These are phyloP conservation scores for Lateolabrax maculatus DNA, from an alignment of 2,797 vertebrate species.

Conservation along the genomic window DNA sequence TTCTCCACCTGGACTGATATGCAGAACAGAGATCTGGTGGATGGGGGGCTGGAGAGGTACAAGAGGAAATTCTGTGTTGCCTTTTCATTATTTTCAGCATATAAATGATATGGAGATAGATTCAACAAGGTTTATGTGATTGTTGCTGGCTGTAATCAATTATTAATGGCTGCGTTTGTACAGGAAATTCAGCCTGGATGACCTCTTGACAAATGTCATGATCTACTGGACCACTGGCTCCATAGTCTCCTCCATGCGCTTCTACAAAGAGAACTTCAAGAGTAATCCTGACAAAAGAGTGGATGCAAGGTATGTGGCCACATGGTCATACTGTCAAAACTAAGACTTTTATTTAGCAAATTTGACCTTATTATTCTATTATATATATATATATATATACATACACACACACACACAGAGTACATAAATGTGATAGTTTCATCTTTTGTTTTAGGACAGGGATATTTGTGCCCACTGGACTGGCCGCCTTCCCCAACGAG, in stretches of 20 bases:
- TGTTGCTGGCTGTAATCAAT: not conserved
- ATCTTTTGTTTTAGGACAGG: slow-evolving; percentile 71
- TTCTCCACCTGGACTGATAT: slow-evolving; percentile 90
- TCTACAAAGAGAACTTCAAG: slow-evolving; percentile 91
- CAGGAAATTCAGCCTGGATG: slow-evolving; percentile 91
- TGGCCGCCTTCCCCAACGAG: slow-evolving; percentile 89
- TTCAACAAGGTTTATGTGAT: not conserved
- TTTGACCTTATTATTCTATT: no score
- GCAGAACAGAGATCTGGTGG: slow-evolving; percentile 81
- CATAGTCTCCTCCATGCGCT: slow-evolving; percentile 92
- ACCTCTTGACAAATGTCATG: slow-evolving; percentile 92
- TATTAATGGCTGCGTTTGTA: slow-evolving; percentile 16
- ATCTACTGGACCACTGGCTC: slow-evolving; percentile 93
- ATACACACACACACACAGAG: no score
- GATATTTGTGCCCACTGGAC: slow-evolving; percentile 87
- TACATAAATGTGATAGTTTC: not conserved
- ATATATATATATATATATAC: no score
- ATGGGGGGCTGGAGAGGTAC: slow-evolving; percentile 91
- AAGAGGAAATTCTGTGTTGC: not conserved
- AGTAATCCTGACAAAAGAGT: slow-evolving; percentile 38
- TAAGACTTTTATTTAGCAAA: not conserved
- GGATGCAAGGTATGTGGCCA: slow-evolving; percentile 76
- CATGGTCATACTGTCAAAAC: not conserved
- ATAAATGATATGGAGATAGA: not conserved
- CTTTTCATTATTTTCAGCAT: not conserved